Evolutionary conservation across 2,888 invertebrate species (phyloP).

Genomic region (Atherix ibis): DNA sequence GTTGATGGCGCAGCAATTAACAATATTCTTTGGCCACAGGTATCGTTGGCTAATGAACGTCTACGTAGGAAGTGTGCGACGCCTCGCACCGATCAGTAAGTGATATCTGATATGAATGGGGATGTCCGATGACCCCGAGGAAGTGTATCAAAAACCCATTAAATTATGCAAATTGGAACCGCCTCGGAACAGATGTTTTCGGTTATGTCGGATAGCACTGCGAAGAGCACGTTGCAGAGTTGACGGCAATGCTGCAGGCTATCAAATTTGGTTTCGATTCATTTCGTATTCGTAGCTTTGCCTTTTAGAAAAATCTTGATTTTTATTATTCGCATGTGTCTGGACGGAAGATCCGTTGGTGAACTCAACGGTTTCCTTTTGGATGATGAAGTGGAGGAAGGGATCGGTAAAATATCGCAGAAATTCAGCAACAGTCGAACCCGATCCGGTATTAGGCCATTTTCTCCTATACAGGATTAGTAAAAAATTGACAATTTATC

Average conservation of each 20-base stretch:
- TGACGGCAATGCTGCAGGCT: background rate
- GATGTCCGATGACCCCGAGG: no score
- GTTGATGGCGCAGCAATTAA: constrained; percentile 1
- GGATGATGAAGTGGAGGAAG: no score
- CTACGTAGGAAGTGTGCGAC: background rate
- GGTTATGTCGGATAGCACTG: background rate
- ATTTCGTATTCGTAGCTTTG: background rate
- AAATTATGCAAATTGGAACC: constrained; percentile 6
- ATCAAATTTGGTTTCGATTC: background rate
- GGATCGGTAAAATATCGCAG: no score
- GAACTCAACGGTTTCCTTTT: no score
- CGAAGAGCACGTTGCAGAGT: background rate
- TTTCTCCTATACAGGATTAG: no score
- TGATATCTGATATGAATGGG: background rate
- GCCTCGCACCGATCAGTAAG: constrained; percentile 1
- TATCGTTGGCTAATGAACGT: background rate
- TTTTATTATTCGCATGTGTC: no score
- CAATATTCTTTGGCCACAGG: background rate
- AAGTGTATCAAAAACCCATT: constrained; percentile 3
- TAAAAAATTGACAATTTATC: no score
- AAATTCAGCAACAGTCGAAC: no score
- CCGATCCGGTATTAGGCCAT: no score
- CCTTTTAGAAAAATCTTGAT: no score
- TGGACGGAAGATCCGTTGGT: no score
- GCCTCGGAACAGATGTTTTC: constrained; percentile 5